A percentile compares a stretch with the other conserved stretches of the same genome.
Evolutionary conservation across 2,113 vertebrate species (phyloP).

Genomic region (Oncorhynchus masou): DNA sequence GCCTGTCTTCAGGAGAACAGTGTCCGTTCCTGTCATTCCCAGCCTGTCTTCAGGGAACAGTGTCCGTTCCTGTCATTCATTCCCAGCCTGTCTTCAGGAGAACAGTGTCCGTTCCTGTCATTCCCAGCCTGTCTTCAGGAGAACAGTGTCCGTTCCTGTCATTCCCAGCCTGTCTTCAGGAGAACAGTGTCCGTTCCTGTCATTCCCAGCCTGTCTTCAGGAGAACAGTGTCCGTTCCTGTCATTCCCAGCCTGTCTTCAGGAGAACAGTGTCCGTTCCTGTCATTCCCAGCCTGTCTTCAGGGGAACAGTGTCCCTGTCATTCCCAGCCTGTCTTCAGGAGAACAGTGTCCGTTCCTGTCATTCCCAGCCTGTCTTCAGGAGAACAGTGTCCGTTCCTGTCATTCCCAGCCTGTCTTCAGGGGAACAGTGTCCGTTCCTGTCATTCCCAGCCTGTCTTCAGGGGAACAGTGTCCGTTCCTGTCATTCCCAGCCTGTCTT

Average conservation of each 20-base stretch:
- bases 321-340: conserved; percentile 10
- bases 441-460: conserved; percentile 17
- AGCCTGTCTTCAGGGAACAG: conserved; percentile 8
- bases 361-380: conserved; percentile 13
- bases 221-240: conserved; percentile 20
- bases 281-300: conserved; percentile 17
- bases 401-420: conserved; percentile 13
- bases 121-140: conserved; percentile 15
- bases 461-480: conserved; percentile 18
- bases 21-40: conserved; percentile 24
- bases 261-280: conserved; percentile 20
- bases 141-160: conserved; percentile 21
- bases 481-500: conserved; percentile 18
- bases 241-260: conserved; percentile 13
- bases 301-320: conserved; percentile 15
- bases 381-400: conserved; percentile 20
- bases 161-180: conserved; percentile 10
- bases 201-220: conserved; percentile 13
- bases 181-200: conserved; percentile 21
- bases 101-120: conserved; percentile 21
- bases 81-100: conserved; percentile 14
- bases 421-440: conserved; percentile 19
- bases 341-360: conserved; percentile 21
- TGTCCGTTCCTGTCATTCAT: conserved; percentile 24
- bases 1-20: conserved; percentile 10